phyloP scores from a whole-genome alignment of 2,113 vertebrate genomes.

The Cyphomyrus plagiostoma region DNA sequence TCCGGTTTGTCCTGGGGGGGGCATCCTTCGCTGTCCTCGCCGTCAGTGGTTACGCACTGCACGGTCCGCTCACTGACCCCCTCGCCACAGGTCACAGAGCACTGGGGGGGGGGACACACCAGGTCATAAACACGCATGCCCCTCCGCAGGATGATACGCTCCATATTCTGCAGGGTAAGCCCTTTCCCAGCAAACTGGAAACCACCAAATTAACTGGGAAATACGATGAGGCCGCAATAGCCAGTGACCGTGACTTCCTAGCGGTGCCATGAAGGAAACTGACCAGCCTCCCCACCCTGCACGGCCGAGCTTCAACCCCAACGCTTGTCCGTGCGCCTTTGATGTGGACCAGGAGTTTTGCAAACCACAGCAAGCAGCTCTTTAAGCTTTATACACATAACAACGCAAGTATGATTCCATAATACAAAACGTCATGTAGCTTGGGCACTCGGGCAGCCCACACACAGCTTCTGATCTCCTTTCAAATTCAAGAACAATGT shows the following conservation, averaged over 20 bases:
- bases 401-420: neutral
- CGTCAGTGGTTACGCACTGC: conserved; percentile 71
- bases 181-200: neutral
- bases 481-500: neutral
- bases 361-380: neutral
- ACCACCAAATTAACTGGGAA: neutral
- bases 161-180: neutral
- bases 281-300: neutral
- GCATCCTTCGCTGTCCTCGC: conserved; percentile 66
- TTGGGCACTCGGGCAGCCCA: neutral
- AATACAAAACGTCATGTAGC: neutral
- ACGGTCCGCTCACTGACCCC: conserved; percentile 81
- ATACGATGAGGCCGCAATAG: neutral
- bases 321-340: neutral
- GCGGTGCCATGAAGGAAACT: neutral
- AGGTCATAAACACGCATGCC: neutral
- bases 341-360: neutral
- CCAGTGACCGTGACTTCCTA: neutral
- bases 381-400: neutral
- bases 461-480: neutral
- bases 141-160: neutral
- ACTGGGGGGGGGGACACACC: conserved; percentile 53
- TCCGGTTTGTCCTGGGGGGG: conserved; percentile 62
- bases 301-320: neutral
- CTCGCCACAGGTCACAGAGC: conserved; percentile 76